Base-by-base conservation (phyloP, 2,888 invertebrate genomes). In the Prosapia bicincta region DNA sequence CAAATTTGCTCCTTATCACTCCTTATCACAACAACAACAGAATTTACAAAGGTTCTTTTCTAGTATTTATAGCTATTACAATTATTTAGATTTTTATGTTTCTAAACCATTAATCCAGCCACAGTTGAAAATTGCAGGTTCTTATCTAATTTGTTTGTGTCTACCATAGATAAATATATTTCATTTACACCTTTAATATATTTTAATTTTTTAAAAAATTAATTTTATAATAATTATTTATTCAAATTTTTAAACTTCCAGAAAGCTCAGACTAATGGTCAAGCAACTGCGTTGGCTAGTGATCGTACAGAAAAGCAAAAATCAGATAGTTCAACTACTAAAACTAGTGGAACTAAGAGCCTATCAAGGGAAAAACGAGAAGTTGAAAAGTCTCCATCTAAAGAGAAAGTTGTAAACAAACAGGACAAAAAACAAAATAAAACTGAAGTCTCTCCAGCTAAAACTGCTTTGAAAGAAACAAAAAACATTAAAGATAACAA, bases 211-310 rank as follows among this genome's bases (percentile, higher is more conserved):
- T n/a, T n/a, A n/a, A n/a, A n/a, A n/a, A n/a, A n/a, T n/a, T n/a
- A n/a, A n/a, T n/a, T n/a, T n/a, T n/a, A n/a, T n/a, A n/a, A n/a
- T n/a, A n/a, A n/a, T n/a, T n/a, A n/a, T n/a, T n/a, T n/a, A n/a
- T n/a, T n/a, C 65, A 6, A 10, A 66, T 26, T 30, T 43, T 24
- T 23, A 70, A 76, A 23, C 69, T 79, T 77, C 5, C 78, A 82
- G 81, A 82, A 81, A 78, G 77, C 82, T 9, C 80, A 81, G 66
- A 79, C 82, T 20, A 82, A 82, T 79, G 84, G 83, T 0, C 82
- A 82, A 78, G 81, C 81, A 26, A 81, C 82, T 9, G 79, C 79
- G 26, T 79, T 79, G 15, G 77, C 74, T 25, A 81, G 82, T 24
- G 80, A 79, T 3, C 78, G 79, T 26, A 75, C 78, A 23, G 79